These are phyloP conservation scores for Hippopotamus amphibius DNA, from an alignment of 2,113 vertebrate genomes.

Conservation along the genomic window DNA sequence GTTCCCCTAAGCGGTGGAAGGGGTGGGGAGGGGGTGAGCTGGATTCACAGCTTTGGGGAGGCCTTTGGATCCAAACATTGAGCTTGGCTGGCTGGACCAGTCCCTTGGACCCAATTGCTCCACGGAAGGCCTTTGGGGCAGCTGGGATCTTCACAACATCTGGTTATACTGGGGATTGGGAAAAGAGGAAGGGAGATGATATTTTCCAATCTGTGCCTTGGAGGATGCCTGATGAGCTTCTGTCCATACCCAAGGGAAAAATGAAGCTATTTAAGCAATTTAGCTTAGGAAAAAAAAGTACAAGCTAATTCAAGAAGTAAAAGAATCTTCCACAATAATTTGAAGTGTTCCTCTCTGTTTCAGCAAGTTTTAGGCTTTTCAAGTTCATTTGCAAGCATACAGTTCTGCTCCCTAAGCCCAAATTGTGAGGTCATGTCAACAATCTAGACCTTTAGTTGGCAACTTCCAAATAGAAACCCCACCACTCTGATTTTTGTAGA, in stretches of 20 bases:
- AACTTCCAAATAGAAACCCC: conserved; percentile 21
- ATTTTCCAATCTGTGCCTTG: conserved; percentile 71
- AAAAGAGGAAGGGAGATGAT: conserved; percentile 55
- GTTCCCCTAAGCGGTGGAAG: conserved; percentile 2
- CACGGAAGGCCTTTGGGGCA: conserved; percentile 59
- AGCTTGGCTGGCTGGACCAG: neutral
- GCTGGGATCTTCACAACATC: conserved; percentile 65
- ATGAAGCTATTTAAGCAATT: conserved; percentile 77
- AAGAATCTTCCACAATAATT: conserved; percentile 67
- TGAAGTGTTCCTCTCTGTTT: conserved; percentile 66
- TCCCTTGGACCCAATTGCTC: conserved; percentile 53
- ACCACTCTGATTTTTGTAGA: conserved; percentile 11
- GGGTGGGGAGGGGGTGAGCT: neutral
- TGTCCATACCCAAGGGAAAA: conserved; percentile 65
- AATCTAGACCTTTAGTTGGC: conserved; percentile 5
- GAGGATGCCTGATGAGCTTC: conserved; percentile 76
- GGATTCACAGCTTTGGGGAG: conserved; percentile 47
- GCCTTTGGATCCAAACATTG: neutral
- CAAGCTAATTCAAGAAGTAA: conserved; percentile 75
- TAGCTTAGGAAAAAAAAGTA: conserved; percentile 68
- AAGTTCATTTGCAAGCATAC: conserved; percentile 34
- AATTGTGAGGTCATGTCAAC: conserved; percentile 27
- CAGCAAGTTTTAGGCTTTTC: conserved; percentile 41
- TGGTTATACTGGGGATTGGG: conserved; percentile 70
- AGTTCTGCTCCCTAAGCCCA: conserved; percentile 56